Percentiles rank a stretch among this genome's conserved stretches.
Evolutionary conservation across 1,140 invertebrate genomes (phyloP).

Genomic region (Drosophila orosa): DNA sequence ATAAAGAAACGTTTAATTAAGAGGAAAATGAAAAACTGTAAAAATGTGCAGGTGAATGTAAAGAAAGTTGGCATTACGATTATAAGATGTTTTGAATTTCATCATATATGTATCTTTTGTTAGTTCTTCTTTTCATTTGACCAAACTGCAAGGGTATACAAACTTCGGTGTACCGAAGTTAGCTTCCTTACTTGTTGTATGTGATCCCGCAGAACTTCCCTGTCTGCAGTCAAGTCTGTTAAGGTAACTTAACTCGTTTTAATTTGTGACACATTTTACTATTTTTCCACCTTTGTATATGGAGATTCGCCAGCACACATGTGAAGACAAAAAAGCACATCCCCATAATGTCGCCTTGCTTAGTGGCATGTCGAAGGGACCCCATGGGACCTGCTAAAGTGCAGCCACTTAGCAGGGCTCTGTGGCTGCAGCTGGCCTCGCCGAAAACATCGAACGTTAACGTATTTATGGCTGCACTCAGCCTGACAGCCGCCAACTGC

Average conservation of each 20-base stretch:
- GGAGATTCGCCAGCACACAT: conserved; percentile 15
- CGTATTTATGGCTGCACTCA: conserved; percentile 80
- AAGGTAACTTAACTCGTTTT: conserved; percentile 55
- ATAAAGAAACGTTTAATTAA: no score
- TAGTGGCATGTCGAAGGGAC: conserved; percentile 33
- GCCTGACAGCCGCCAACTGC: conserved; percentile 67
- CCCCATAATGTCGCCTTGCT: conserved; percentile 43
- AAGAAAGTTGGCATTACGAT: no score
- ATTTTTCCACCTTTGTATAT: conserved; percentile 27
- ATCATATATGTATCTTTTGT: no score
- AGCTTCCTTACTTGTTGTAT: no score
- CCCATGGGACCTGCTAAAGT: conserved; percentile 59
- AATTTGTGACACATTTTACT: conserved; percentile 48
- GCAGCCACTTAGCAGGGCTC: conserved; percentile 68
- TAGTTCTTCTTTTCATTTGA: no score
- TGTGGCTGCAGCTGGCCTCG: conserved; percentile 67
- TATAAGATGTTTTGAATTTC: no score
- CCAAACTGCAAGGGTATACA: no score
- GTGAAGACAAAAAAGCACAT: conserved; percentile 10
- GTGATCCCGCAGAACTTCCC: not conserved
- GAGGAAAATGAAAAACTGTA: no score
- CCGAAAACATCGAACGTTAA: conserved; percentile 76
- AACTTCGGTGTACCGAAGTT: no score
- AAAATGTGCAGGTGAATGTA: no score
- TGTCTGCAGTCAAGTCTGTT: conserved; percentile 2